Evolutionary conservation across 2,113 vertebrate species (phyloP).

Genomic region (Actenoides hombroni): DNA sequence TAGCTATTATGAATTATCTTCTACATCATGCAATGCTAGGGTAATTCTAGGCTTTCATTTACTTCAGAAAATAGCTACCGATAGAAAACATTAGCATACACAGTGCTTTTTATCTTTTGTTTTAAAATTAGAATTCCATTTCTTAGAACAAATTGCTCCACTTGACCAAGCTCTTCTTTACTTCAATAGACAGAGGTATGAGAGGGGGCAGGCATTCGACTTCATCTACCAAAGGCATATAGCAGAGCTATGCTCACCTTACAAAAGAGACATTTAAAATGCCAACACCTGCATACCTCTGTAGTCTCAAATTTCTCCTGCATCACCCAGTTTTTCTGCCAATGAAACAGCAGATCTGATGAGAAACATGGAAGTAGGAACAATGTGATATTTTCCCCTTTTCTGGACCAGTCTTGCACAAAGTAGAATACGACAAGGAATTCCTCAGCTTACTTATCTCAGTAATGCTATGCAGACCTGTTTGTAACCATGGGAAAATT

Average conservation of each 20-base stretch:
- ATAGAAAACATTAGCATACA: background rate
- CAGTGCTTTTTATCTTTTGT: background rate
- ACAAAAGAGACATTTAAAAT: background rate
- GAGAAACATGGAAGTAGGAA: background rate
- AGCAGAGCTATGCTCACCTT: background rate
- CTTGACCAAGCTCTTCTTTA: background rate
- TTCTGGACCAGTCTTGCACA: background rate
- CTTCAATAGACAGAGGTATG: background rate
- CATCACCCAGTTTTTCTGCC: background rate
- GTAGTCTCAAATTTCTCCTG: background rate
- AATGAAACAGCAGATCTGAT: background rate
- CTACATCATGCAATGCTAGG: background rate
- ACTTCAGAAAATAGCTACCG: background rate
- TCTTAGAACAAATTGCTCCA: background rate
- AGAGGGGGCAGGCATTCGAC: background rate
- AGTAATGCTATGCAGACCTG: background rate
- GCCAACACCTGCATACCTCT: background rate
- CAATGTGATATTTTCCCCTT: background rate
- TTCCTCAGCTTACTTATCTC: background rate
- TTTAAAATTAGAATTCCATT: background rate
- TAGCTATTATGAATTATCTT: background rate
- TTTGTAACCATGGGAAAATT: background rate
- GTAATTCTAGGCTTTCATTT: background rate
- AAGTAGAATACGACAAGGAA: background rate
- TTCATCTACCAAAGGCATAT: background rate